A percentile compares a stretch with the other conserved stretches of the same genome.
Evolutionary conservation across 2,797 vertebrate genomes (phyloP).

Genomic region (Thunnus albacares): DNA sequence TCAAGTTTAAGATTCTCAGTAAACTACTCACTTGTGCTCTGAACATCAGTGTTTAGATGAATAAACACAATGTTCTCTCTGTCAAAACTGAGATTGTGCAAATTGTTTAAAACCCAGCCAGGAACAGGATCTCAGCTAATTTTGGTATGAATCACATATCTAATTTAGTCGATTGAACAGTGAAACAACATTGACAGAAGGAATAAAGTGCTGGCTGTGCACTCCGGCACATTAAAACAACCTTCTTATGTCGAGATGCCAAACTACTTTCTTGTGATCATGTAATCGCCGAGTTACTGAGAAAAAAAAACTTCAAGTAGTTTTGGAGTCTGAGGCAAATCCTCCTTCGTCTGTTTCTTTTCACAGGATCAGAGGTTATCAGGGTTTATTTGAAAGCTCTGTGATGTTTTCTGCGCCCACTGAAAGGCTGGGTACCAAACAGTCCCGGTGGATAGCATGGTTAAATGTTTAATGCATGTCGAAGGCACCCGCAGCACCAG

Average conservation of each 20-base stretch:
- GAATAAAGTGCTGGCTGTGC: neutral
- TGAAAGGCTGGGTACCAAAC: conserved; percentile 37
- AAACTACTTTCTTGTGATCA: neutral
- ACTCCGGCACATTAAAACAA: neutral
- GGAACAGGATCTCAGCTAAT: neutral
- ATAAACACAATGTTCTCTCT: neutral
- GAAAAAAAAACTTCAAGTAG: conserved; percentile 42
- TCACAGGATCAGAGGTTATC: conserved; percentile 59
- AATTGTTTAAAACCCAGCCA: neutral
- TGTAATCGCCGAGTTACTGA: neutral
- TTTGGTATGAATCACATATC: neutral
- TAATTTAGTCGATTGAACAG: neutral
- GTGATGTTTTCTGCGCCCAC: conserved; percentile 43
- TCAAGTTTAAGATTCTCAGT: conserved; percentile 28
- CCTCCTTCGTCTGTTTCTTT: conserved; percentile 12
- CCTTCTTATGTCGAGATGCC: neutral
- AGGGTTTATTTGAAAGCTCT: conserved; percentile 47
- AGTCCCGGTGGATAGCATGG: conserved; percentile 29
- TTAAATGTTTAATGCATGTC: conserved; percentile 53
- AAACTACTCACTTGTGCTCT: conserved; percentile 12
- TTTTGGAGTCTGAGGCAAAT: conserved; percentile 42
- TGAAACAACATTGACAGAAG: neutral
- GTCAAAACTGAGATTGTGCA: conserved; percentile 19
- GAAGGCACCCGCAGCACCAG: conserved; percentile 13
- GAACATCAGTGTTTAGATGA: neutral